These are phyloP conservation scores for Antedon mediterranea DNA, from an alignment of 53 echinoderm and acorn worm genomes.

Conservation along the genomic window DNA sequence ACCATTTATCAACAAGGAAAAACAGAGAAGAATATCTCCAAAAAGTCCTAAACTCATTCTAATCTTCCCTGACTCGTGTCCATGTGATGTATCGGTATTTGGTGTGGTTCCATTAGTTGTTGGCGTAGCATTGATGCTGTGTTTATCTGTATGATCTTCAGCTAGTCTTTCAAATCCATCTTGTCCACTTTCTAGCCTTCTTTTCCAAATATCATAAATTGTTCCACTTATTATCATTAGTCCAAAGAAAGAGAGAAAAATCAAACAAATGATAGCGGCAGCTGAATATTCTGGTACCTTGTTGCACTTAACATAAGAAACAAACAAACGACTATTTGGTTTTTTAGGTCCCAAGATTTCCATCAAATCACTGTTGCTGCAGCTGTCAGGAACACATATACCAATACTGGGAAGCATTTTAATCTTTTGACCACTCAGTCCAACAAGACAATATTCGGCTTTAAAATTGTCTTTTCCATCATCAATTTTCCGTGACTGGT, in stretches of 20 bases:
- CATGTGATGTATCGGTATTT: not conserved
- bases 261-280: not conserved
- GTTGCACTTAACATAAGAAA: not conserved
- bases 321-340: not conserved
- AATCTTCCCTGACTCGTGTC: no score
- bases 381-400: conserved; percentile 24
- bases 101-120: no score
- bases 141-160: no score
- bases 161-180: no score
- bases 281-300: not conserved
- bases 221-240: no score
- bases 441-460: not conserved
- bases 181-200: no score
- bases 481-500: not conserved
- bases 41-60: not conserved
- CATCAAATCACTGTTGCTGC: conserved; percentile 13
- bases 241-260: no score
- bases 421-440: not conserved
- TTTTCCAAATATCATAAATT: no score
- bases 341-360: not conserved
- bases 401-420: conserved; percentile 11
- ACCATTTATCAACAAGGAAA: conserved; percentile 15
- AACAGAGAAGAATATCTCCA: conserved; percentile 2
- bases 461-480: not conserved
- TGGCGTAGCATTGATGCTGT: no score